A percentile compares a stretch with the other conserved stretches of the same genome.
These are phyloP conservation scores for Latrodectus hesperus DNA, from an alignment of 2,888 invertebrate species.

Conservation along the genomic window DNA sequence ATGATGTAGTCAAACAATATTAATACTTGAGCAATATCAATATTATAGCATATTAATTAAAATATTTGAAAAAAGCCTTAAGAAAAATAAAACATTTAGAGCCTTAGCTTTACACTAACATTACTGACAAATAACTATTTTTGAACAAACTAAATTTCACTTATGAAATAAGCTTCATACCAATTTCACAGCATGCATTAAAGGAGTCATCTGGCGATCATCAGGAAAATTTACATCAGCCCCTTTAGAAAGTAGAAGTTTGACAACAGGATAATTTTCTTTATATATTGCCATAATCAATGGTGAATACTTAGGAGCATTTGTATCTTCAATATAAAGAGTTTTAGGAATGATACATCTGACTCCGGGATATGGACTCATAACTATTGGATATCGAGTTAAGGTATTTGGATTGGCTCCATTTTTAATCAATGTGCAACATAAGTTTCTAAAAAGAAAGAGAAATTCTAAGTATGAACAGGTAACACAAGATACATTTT, in stretches of 20 bases:
- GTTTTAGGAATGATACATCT: slow-evolving; percentile 39
- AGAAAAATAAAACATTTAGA: too few relatives aligned
- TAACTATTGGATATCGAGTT: slow-evolving; percentile 72
- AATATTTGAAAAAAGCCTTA: too few relatives aligned
- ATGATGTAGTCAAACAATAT: too few relatives aligned
- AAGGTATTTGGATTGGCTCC: slow-evolving; percentile 73
- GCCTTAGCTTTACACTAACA: too few relatives aligned
- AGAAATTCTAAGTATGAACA: not conserved
- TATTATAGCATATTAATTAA: too few relatives aligned
- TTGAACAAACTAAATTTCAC: too few relatives aligned
- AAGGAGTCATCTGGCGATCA: slow-evolving; percentile 74
- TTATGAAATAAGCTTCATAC: slow-evolving; percentile 71
- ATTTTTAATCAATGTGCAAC: slow-evolving; percentile 71
- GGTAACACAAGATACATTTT: too few relatives aligned
- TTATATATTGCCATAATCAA: slow-evolving; percentile 75
- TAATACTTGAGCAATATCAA: too few relatives aligned
- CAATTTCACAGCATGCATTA: slow-evolving; percentile 76
- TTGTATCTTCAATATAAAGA: slow-evolving; percentile 48
- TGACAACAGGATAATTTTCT: slow-evolving; percentile 73
- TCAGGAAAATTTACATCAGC: slow-evolving; percentile 75
- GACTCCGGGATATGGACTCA: slow-evolving; percentile 67
- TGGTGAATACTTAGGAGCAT: slow-evolving; percentile 73
- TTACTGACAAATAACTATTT: too few relatives aligned
- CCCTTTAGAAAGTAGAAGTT: slow-evolving; percentile 73
- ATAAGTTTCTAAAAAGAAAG: slow-evolving; percentile 41